Percentiles rank a stretch among this genome's conserved stretches.
These are phyloP conservation scores for Atherinomorus stipes DNA, from an alignment of 2,113 vertebrate genomes.

Conservation along the genomic window DNA sequence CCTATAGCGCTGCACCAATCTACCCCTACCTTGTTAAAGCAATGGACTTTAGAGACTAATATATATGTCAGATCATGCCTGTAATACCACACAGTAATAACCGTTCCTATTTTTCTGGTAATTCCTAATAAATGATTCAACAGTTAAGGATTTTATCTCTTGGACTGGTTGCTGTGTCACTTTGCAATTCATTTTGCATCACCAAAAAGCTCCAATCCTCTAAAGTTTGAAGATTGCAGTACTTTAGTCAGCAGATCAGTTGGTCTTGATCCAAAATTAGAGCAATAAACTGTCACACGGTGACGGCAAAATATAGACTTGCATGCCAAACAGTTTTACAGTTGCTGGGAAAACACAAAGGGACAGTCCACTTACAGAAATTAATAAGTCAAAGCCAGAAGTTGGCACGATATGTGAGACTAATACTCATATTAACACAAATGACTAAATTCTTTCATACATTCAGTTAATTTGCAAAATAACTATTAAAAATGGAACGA, in stretches of 20 bases:
- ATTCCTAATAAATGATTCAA: slow-evolving; percentile 14
- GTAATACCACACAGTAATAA: no score
- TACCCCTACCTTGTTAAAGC: slow-evolving; percentile 15
- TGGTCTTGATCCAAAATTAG: slow-evolving; percentile 57
- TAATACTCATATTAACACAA: background rate
- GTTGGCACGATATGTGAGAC: background rate
- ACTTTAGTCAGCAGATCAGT: slow-evolving; percentile 59
- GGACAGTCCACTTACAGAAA: slow-evolving; percentile 48
- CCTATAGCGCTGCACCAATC: background rate
- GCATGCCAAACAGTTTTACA: slow-evolving; percentile 50
- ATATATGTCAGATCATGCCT: slow-evolving; percentile 10
- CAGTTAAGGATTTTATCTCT: slow-evolving; percentile 18
- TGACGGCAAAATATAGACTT: slow-evolving; percentile 54
- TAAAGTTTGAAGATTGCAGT: slow-evolving; percentile 20
- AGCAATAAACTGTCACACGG: slow-evolving; percentile 63
- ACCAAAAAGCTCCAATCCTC: background rate
- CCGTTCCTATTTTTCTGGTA: slow-evolving; percentile 1
- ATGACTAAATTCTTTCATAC: background rate
- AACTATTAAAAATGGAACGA: background rate
- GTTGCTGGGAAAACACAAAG: slow-evolving; percentile 44
- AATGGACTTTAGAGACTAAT: background rate
- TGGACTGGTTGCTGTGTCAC: background rate
- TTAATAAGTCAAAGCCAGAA: background rate
- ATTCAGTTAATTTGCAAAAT: background rate
- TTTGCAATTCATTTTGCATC: slow-evolving; percentile 24